phyloP scores from a whole-genome alignment of 2,797 vertebrate species.

The Coccyzus lansbergi region DNA sequence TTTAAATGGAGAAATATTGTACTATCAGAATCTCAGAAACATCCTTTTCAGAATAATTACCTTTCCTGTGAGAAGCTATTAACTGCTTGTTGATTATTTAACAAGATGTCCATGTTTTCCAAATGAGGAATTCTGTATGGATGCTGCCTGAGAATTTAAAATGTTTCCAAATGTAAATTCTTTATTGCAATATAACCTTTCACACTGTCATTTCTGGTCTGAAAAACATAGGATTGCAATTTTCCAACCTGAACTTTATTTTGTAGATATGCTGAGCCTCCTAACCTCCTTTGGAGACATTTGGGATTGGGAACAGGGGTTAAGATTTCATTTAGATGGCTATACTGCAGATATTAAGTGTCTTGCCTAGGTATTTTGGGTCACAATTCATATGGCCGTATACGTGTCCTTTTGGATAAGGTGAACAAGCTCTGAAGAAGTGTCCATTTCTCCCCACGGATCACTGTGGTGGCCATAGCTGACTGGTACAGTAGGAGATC shows the following conservation, averaged over 20 bases:
- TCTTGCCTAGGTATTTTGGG: not conserved
- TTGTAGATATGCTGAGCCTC: not conserved
- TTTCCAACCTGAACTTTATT: not conserved
- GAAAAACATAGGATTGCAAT: not conserved
- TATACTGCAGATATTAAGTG: not conserved
- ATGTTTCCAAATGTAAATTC: not conserved
- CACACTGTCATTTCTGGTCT: not conserved
- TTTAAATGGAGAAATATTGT: slow-evolving; percentile 46
- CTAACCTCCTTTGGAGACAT: not conserved
- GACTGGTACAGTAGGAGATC: not conserved
- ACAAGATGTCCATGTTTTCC: not conserved
- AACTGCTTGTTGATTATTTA: not conserved
- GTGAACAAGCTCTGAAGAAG: not conserved
- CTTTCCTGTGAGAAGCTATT: not conserved
- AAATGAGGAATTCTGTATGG: not conserved
- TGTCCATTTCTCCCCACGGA: not conserved
- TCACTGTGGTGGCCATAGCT: not conserved
- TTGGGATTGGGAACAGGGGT: not conserved
- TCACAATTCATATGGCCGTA: not conserved
- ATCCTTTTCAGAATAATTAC: not conserved
- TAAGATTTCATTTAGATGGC: not conserved
- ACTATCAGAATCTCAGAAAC: not conserved
- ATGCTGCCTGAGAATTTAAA: not conserved
- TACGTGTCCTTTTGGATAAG: not conserved
- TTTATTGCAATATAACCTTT: not conserved